Evolutionary conservation across 2,797 vertebrate species (phyloP), one percentile per base, ranked within the genome.

Genomic region (Cyprinella venusta): DNA sequence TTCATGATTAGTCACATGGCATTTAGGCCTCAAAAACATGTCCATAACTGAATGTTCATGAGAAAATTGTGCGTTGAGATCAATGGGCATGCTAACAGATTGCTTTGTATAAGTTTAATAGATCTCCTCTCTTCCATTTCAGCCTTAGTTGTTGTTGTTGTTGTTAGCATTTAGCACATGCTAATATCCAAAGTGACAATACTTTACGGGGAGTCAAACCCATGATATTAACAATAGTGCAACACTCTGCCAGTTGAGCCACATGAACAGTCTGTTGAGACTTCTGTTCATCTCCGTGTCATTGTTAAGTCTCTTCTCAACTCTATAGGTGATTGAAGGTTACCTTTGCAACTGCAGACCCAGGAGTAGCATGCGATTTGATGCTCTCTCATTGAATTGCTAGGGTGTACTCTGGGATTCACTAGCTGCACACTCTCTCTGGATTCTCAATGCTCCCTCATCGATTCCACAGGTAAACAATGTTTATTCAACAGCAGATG

Each of bases 401-500:
- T 67, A 8, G 50, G 52, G 8, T 24, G 15, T 36, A 68, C 50
- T 59, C 33, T 76, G 38, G 36, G 63, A 68, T 52, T 54, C 33
- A 79, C 50, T 54, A 50, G 33, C 33, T 48, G 72, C 50, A 26
- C 79, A 63, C 67, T 79, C 59, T 75, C 76, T 64, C 67, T 76
- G 82, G 78, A 77, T 78, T 65, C 72, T 79, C 75, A 45, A 67
- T 76, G 74, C 72, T 85, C 77, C 61, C 79, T 50, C 77, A 87
- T 85, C 61, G 79, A 87, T 88, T 85, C 85, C 76, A 81, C 78
- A 76, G 82, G 79, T 85, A 89, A 88, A 87, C 84, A 82, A 86
- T 86, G 85, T 89, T 87, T 87, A 89, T 89, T 86, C 86, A 89
- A 76, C 67, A 86, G 81, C 86, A 89, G 83, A 85, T 85, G 84